Conservation (phyloP, 2,113 vertebrate genomes). For the Alces alces region DNA sequence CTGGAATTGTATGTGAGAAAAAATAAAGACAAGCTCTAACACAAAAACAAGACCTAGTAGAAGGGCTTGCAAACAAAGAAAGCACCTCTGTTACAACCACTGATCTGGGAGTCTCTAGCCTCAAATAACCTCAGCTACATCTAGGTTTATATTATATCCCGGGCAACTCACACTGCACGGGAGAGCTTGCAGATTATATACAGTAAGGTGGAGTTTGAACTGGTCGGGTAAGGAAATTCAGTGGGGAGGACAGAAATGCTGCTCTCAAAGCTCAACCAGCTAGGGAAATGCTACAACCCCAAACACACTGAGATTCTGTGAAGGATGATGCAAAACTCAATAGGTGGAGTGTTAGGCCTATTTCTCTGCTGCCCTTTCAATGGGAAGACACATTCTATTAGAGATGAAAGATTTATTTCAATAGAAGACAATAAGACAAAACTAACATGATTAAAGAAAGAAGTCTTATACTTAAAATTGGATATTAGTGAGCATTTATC, state of each 20-base stretch:
- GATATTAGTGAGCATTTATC: not conserved
- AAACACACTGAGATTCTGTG: not conserved
- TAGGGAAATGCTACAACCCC: not conserved
- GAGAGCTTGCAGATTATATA: not conserved
- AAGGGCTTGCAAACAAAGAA: slow-evolving; percentile 19
- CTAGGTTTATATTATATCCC: not conserved
- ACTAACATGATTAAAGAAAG: not conserved
- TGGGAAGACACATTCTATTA: not conserved
- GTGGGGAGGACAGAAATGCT: not conserved
- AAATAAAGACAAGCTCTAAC: not conserved
- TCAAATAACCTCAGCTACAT: not conserved
- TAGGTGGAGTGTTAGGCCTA: not conserved
- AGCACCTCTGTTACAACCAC: not conserved
- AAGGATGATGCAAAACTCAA: not conserved
- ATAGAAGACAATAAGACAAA: not conserved
- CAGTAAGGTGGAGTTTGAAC: not conserved
- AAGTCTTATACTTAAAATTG: not conserved
- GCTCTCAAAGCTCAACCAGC: not conserved
- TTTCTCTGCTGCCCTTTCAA: not conserved
- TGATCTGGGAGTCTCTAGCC: not conserved
- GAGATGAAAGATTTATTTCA: slow-evolving; percentile 3
- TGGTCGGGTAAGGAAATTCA: not conserved
- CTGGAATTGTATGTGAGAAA: not conserved
- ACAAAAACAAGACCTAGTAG: not conserved
- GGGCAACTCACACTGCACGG: not conserved